These are phyloP conservation scores for Tetheella fluctuosa DNA, from an alignment of 2,888 invertebrate species.

Conservation along the genomic window DNA sequence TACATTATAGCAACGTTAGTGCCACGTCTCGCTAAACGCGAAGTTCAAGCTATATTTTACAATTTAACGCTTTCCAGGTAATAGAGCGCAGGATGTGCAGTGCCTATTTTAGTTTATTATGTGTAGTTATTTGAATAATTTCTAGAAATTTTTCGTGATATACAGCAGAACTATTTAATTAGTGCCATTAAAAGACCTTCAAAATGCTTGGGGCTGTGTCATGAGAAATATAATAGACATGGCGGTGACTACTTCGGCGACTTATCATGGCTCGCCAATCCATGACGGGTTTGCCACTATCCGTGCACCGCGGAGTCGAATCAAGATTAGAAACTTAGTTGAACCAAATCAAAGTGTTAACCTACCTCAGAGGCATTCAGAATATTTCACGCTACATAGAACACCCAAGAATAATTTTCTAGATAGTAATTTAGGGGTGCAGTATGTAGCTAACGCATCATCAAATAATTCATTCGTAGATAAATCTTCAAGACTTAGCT, in stretches of 20 bases:
- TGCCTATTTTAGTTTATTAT: constrained; percentile 31
- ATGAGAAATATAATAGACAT: constrained; percentile 39
- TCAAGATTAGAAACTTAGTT: constrained; percentile 77
- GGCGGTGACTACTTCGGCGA: constrained; percentile 76
- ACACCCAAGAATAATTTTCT: constrained; percentile 72
- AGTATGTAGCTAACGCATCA: constrained; percentile 61
- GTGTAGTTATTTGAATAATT: constrained; percentile 25
- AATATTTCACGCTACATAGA: constrained; percentile 79
- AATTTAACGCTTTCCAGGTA: constrained; percentile 63
- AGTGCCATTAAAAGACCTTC: constrained; percentile 14
- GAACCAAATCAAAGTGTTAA: constrained; percentile 70
- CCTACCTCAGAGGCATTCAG: constrained; percentile 80
- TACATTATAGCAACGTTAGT: constrained; percentile 32
- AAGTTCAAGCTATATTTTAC: constrained; percentile 52
- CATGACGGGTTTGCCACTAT: constrained; percentile 96
- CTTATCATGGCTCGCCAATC: constrained; percentile 84
- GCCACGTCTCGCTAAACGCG: constrained; percentile 46
- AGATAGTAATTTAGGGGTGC: constrained; percentile 70
- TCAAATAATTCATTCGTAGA: constrained; percentile 45
- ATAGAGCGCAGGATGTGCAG: constrained; percentile 40
- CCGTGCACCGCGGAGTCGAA: constrained; percentile 84
- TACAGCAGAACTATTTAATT: constrained; percentile 18
- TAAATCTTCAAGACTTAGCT: constrained; percentile 69
- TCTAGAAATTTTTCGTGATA: constrained; percentile 27
- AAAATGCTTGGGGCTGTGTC: constrained; percentile 21